phyloP scores from a whole-genome alignment of 2,113 vertebrate species.

The Callithrix jacchus region DNA sequence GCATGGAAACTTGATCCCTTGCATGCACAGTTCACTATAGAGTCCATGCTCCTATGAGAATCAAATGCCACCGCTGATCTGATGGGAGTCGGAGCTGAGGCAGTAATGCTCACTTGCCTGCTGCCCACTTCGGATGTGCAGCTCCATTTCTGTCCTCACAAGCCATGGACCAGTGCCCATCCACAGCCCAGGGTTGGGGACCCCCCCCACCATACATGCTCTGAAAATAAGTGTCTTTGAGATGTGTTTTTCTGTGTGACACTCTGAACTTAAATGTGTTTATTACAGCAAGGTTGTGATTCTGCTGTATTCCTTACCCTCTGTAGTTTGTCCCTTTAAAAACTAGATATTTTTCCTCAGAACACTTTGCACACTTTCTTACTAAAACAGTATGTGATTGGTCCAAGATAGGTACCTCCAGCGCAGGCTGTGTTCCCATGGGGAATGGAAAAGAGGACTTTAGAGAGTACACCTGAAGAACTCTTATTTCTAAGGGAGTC shows the following conservation, averaged over 20 bases:
- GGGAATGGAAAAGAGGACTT: neutral
- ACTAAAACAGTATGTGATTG: neutral
- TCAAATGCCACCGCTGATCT: too few species aligned
- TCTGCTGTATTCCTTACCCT: neutral
- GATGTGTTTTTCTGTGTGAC: neutral
- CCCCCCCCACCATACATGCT: neutral
- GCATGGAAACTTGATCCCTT: too few species aligned
- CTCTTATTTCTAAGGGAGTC: neutral
- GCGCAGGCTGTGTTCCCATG: neutral
- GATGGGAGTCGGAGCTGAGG: too few species aligned
- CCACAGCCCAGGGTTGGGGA: too few species aligned
- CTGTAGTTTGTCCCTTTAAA: constrained; percentile 1
- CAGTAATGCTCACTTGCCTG: too few species aligned
- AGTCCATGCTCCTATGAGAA: too few species aligned
- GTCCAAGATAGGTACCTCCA: neutral
- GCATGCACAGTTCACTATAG: too few species aligned
- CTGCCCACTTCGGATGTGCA: too few species aligned
- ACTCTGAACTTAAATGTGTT: constrained; percentile 7
- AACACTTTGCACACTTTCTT: constrained; percentile 17
- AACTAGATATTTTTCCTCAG: constrained; percentile 26
- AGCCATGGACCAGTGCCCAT: too few species aligned
- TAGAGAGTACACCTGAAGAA: neutral
- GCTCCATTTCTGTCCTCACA: too few species aligned
- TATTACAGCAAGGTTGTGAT: neutral
- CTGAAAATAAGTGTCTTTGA: too few species aligned